Conservation (phyloP, 1,140 invertebrate species). For the Glossosoma conforme region DNA sequence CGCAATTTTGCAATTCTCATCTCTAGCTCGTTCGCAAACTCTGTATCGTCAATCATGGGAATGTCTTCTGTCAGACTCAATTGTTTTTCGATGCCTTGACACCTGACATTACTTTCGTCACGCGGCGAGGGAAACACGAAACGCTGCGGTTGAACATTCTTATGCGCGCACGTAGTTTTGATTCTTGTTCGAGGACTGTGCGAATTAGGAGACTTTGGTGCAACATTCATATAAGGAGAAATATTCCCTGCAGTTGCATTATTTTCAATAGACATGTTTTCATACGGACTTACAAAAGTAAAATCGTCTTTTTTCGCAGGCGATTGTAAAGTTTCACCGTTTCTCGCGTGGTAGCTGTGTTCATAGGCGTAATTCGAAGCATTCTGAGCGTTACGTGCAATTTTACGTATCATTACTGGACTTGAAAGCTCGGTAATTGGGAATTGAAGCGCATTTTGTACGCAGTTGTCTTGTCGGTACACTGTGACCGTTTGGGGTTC, state of each 20-base stretch:
- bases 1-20: conserved; percentile 44
- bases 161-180: conserved; percentile 52
- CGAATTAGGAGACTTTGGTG: conserved; percentile 52
- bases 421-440: conserved; percentile 43
- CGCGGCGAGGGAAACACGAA: conserved; percentile 47
- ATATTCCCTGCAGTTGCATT: conserved; percentile 1
- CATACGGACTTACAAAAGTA: conserved; percentile 48
- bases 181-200: conserved; percentile 57
- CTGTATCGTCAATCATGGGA: conserved; percentile 49
- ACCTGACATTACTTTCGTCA: conserved; percentile 23
- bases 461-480: conserved; percentile 30
- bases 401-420: conserved; percentile 45
- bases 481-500: conserved; percentile 46
- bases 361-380: conserved; percentile 26
- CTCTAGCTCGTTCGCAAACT: conserved; percentile 45
- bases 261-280: conserved; percentile 46
- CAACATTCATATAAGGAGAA: conserved; percentile 31
- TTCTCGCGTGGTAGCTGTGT: conserved; percentile 9
- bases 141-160: conserved; percentile 47
- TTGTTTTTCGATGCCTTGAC: conserved; percentile 46
- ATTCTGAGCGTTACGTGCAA: conserved; percentile 37
- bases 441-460: conserved; percentile 34
- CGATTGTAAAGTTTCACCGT: conserved; percentile 1
- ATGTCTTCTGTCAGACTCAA: conserved; percentile 49
- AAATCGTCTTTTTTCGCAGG: conserved; percentile 2